These are phyloP conservation scores for Anoura caudifer DNA, from an alignment of 2,113 vertebrate genomes.

Conservation along the genomic window DNA sequence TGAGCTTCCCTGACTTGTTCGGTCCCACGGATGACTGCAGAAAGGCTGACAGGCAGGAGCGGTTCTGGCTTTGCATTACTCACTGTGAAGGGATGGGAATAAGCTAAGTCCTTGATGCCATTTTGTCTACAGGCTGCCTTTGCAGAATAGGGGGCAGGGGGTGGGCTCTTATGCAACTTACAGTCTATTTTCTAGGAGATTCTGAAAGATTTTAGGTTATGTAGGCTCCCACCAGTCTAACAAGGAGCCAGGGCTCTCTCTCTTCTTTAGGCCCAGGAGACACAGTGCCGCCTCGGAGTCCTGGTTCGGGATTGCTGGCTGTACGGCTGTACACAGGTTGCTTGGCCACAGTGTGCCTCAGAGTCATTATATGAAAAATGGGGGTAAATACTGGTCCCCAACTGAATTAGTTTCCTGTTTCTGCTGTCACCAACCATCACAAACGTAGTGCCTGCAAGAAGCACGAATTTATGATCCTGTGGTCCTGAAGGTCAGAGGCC, in stretches of 20 bases:
- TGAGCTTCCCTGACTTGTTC: background rate
- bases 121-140: background rate
- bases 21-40: background rate
- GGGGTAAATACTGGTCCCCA: background rate
- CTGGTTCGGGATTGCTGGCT: background rate
- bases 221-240: background rate
- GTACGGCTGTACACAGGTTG: background rate
- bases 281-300: background rate
- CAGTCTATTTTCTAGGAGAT: background rate
- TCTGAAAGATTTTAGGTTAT: background rate
- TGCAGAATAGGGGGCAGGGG: too few relatives aligned
- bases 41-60: too few relatives aligned
- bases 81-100: background rate
- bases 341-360: background rate
- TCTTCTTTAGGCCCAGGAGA: background rate
- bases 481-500: background rate
- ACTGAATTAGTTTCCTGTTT: background rate
- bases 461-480: background rate
- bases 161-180: background rate
- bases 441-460: background rate
- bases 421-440: background rate
- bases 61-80: background rate
- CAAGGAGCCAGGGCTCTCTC: background rate
- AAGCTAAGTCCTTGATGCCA: background rate
- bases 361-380: background rate